Base-by-base conservation (phyloP, 2,113 vertebrate genomes). In the Pterocles gutturalis region DNA sequence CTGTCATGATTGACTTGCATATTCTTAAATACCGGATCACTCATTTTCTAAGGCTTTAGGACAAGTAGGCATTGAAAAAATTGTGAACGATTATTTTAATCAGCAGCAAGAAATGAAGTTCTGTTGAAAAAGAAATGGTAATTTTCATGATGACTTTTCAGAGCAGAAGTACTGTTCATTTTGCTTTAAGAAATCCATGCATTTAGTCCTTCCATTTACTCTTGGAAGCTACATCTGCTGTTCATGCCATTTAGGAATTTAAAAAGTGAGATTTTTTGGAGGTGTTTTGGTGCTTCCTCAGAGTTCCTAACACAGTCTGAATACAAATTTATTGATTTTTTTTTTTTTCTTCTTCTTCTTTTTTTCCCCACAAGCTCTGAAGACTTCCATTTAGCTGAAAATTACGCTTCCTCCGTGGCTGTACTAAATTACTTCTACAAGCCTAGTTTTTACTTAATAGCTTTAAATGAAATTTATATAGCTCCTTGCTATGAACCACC, bases 221-320 rank as follows among this genome's bases (percentile, higher is more conserved):
- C 24, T 78, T 82, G 48, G 45, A 75, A 78, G 26, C 11, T 91
- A 16, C 2, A 66, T 5, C 54, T 66, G 13, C 41, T 69, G 15
- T 73, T 80, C 10, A 5, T 90, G 90, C 20, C 7, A 5, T 55
- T 54, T 90, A 88, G n/a, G 9, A 87, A 46, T 58, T 69, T 5
- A 1, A 46, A 3, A 87, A 41, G 7, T 1, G 34, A 41, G 2
- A 33, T 21, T 77, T 60, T 60, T 14, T 0, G 36, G 9, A 16
- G 13, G 36, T 51, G 14, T 76, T 86, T 83, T 57, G 21, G 5
- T 86, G 28, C 46, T 76, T 86, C 19, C 15, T 80, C 17, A 22
- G 53, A 58, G 7, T 80, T 77, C 7, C 8, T 88, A 81, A 81
- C 66, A 49, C 36, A 84, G 41, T 11, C 5, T 51, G 34, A 85